Base-by-base conservation (phyloP, 1,140 invertebrate species). In the Lepidostoma basale region DNA sequence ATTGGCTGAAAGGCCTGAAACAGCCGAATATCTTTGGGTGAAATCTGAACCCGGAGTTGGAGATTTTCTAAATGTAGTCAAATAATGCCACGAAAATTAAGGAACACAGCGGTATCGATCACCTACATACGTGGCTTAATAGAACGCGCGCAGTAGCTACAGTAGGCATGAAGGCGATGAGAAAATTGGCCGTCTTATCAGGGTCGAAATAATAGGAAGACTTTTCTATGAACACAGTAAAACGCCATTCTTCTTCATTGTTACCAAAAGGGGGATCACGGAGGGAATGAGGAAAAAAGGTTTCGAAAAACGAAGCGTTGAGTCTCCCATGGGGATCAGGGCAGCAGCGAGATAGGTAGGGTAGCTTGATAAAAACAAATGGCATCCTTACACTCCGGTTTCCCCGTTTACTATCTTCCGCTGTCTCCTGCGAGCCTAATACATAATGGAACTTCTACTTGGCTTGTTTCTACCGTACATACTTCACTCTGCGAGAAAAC, bases 331-430 rank as follows among this genome's bases (percentile, higher is more conserved):
- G 70, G 69, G 70, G 66, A 72, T 62, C 66, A 30, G 39, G 62
- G 60, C 25, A 58, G 68, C 49, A 65, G 68, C 60, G 52, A 64
- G 62, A 62, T 40, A 39, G 58, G 56, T 52, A 63, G 68, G 68
- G 65, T 68, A 64, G 63, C 70, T 72, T 72, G 70, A 72, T 72
- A 72, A 72, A 72, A 72, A 72, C 70, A 72, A 72, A 72, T 72
- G 70, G 70, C 70, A 68, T 68, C 70, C 70, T 72, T 72, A 72
- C 67, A 72, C 67, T 72, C 67, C 67, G 65, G 65, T 72, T 65
- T 68, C 70, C 59, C 59, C 58, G 69, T 67, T 66, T 62, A 70
- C 63, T 59, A 62, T 60, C 68, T 52, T 16, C 56, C 14, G 28
- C 45, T 39, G 26, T 59, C 68, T 69, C 49, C 60, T 63, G 54